phyloP scores from a whole-genome alignment of 1,140 invertebrate genomes.

The Elysia chlorotica region DNA sequence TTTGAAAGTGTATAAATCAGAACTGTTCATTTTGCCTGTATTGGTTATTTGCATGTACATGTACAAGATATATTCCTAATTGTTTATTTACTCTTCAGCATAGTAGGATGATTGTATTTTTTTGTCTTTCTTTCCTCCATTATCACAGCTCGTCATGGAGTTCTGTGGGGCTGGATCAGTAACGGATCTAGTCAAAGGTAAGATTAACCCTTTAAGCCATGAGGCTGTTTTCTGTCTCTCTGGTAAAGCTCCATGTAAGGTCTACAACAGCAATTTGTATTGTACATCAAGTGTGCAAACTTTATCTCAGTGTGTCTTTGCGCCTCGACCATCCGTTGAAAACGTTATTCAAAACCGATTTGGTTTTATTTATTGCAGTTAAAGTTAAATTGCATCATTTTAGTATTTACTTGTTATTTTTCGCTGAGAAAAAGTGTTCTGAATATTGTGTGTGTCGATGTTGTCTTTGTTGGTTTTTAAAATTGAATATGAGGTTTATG shows the following conservation, averaged over 20 bases:
- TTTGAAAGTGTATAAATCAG: too few relatives aligned
- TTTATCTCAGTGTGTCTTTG: background rate
- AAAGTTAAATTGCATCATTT: too few relatives aligned
- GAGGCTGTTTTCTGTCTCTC: background rate
- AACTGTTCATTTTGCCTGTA: too few relatives aligned
- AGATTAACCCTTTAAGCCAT: background rate
- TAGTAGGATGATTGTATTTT: background rate
- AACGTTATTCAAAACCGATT: background rate
- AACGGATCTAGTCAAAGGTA: slow-evolving; percentile 94
- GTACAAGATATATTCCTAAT: too few relatives aligned
- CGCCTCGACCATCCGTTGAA: background rate
- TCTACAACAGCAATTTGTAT: background rate
- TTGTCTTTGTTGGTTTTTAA: too few relatives aligned
- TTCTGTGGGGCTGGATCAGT: slow-evolving; percentile 99
- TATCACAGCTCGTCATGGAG: slow-evolving; percentile 94
- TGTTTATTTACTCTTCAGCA: too few relatives aligned
- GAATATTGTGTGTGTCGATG: too few relatives aligned
- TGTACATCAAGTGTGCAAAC: background rate
- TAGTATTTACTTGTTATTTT: too few relatives aligned
- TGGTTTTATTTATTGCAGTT: too few relatives aligned
- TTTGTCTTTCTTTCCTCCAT: slow-evolving; percentile 16
- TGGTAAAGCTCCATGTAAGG: background rate
- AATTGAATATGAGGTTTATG: too few relatives aligned
- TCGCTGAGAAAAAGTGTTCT: too few relatives aligned
- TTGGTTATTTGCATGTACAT: too few relatives aligned